phyloP scores from a whole-genome alignment of 1,140 invertebrate species.

The Babylonia areolata region DNA sequence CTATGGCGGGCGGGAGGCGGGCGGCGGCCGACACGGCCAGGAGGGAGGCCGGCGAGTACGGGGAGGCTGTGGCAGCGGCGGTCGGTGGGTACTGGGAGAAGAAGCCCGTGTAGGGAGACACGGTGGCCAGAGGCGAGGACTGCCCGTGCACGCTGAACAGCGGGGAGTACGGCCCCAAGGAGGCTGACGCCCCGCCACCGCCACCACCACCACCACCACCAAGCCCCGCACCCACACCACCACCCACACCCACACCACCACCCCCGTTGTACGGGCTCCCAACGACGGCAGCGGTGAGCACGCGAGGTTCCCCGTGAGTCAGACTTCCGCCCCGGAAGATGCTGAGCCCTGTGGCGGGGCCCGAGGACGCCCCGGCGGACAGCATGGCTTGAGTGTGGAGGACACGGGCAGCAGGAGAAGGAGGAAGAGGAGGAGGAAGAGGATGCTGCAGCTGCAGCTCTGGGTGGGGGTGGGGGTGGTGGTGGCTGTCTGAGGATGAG shows the following conservation, averaged over 20 bases:
- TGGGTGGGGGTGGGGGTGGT: not conserved
- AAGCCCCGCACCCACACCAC: too few relatives aligned
- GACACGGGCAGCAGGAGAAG: too few relatives aligned
- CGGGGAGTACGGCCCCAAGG: slow-evolving; percentile 53
- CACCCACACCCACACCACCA: too few relatives aligned
- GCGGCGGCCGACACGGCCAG: slow-evolving; percentile 27
- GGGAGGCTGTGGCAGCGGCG: slow-evolving; percentile 48
- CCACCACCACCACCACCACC: not conserved
- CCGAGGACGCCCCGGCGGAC: slow-evolving; percentile 54
- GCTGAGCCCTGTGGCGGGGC: slow-evolving; percentile 47
- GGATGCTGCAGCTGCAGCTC: too few relatives aligned
- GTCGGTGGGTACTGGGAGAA: slow-evolving; percentile 38
- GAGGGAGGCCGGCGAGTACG: slow-evolving; percentile 36
- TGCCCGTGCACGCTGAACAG: slow-evolving; percentile 56
- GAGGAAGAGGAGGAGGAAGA: not conserved
- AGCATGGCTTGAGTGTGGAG: slow-evolving; percentile 50
- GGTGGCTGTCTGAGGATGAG: slow-evolving; percentile 23
- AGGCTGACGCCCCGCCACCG: not conserved
- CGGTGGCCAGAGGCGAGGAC: slow-evolving; percentile 34
- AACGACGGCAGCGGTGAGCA: not conserved
- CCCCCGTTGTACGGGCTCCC: slow-evolving; percentile 32
- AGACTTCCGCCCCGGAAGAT: slow-evolving; percentile 57
- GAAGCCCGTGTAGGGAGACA: slow-evolving; percentile 42
- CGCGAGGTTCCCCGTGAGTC: slow-evolving; percentile 51
- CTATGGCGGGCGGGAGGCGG: slow-evolving; percentile 68